Evolutionary conservation across 2,888 invertebrate genomes (phyloP).

Genomic region (Sarcophaga rosellei): DNA sequence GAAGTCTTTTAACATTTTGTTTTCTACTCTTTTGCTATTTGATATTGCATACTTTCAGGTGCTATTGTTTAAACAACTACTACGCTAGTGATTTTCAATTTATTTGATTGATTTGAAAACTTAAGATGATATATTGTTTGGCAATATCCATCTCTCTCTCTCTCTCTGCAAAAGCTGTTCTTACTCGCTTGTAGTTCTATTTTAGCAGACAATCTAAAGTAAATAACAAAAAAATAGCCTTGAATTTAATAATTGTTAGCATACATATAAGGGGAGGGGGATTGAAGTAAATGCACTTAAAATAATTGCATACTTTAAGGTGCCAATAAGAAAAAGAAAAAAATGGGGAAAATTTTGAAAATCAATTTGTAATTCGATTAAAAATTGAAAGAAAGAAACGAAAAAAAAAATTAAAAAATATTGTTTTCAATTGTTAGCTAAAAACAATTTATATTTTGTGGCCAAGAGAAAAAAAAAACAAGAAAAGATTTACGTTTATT

Average conservation of each 20-base stretch:
- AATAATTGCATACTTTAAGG: slow-evolving; percentile 46
- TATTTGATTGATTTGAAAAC: background rate
- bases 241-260: slow-evolving; percentile 22
- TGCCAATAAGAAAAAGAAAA: background rate
- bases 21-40: too few species aligned
- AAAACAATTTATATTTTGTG: too few species aligned
- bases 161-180: too few species aligned
- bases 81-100: background rate
- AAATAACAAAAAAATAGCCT: slow-evolving; percentile 17
- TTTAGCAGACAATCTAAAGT: too few species aligned
- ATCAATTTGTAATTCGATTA: slow-evolving; percentile 15
- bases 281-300: slow-evolving; percentile 23
- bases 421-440: too few species aligned
- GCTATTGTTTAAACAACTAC: background rate
- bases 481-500: too few species aligned
- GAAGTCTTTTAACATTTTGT: too few species aligned
- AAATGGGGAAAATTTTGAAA: background rate
- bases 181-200: too few species aligned
- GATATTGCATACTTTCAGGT: slow-evolving; percentile 25
- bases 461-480: too few species aligned
- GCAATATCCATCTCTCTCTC: too few species aligned
- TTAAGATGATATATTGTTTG: too few species aligned
- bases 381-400: background rate
- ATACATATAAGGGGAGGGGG: background rate
- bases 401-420: too few species aligned